Conservation (phyloP, 2,888 invertebrate genomes). For the Chrysomela aeneicollis region DNA sequence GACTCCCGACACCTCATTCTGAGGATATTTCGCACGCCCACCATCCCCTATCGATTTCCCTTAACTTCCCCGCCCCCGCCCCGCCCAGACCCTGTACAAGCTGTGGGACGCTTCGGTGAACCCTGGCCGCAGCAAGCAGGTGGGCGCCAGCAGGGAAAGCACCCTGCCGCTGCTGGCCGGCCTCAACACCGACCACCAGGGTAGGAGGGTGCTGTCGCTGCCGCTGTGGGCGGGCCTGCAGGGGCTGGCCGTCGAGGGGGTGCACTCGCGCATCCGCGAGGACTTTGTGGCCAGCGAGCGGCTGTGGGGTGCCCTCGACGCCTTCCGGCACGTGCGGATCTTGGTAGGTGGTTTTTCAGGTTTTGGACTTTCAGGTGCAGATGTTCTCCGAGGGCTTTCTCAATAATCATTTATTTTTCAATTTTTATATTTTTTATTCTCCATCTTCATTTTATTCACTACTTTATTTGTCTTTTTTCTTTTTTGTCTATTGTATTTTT, state of each 20-base stretch:
- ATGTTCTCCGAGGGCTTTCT: too few relatives aligned
- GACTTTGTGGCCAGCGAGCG: slow-evolving; percentile 79
- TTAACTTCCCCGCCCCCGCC: slow-evolving; percentile 47
- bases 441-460: too few relatives aligned
- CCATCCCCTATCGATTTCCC: too few relatives aligned
- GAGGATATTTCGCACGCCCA: too few relatives aligned
- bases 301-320: slow-evolving; percentile 67
- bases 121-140: slow-evolving; percentile 53
- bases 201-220: slow-evolving; percentile 75
- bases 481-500: too few relatives aligned
- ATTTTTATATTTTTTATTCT: too few relatives aligned
- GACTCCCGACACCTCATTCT: too few relatives aligned
- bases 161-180: slow-evolving; percentile 70
- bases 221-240: slow-evolving; percentile 87
- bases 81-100: slow-evolving; percentile 57
- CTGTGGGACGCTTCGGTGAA: slow-evolving; percentile 58
- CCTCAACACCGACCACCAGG: slow-evolving; percentile 62
- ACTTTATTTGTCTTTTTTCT: too few relatives aligned
- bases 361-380: too few relatives aligned
- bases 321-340: slow-evolving; percentile 73
- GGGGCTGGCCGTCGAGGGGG: slow-evolving; percentile 74
- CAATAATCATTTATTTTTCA: too few relatives aligned
- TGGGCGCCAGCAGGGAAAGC: slow-evolving; percentile 64
- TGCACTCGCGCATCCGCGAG: slow-evolving; percentile 74
- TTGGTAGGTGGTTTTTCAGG: slow-evolving; percentile 64